Base-by-base conservation (phyloP, 2,888 invertebrate species). In the Ischnura elegans region DNA sequence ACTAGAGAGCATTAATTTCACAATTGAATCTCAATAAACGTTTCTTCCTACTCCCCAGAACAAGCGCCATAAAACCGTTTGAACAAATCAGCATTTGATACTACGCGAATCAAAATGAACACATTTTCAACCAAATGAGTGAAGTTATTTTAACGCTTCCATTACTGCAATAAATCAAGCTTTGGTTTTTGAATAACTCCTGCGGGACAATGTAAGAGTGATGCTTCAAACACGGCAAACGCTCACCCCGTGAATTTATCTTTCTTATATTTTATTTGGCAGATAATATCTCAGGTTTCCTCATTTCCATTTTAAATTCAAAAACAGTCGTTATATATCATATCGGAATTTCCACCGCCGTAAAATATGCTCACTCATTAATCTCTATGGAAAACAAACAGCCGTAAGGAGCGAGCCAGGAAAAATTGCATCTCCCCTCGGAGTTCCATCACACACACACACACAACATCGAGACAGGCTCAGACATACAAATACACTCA, bases 391-490 rank as follows among this genome's bases (percentile, higher is more conserved):
- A 90, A 61, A 90, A 90, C 61, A 66, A 90, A 90, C 90, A 90
- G 90, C 90, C 90, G 55, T 90, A 90, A 90, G 90, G 76, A 90
- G 43, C 43, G 90, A 43, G 90, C 66, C 90, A 90, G 61, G 90
- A 42, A 90, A 61, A 90, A 61, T 90, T 25, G 61, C 42, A 61
- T 61, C 45, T 61, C 47, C 87, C 61, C 90, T 36, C 87, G 16
- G 90, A 66, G 47, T 43, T n/a, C 90, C 90, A 90, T 90, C 55
- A 61, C 90, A 90, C 61, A 90, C 90, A 61, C 61, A 66, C 55
- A 61, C 90, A 90, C 61, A 90, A 90, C 61, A 90, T 51, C 13
- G 87, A 43, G 90, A 90, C 66, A 66, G 61, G 61, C 61, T 43
- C 6, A 36, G 43, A 90, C 61, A 61, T 16, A 61, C 61, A 61